Percentiles rank a stretch among this genome's conserved stretches.
phyloP scores from a whole-genome alignment of 2,888 invertebrate species.

The Pantelozetes paolii region DNA sequence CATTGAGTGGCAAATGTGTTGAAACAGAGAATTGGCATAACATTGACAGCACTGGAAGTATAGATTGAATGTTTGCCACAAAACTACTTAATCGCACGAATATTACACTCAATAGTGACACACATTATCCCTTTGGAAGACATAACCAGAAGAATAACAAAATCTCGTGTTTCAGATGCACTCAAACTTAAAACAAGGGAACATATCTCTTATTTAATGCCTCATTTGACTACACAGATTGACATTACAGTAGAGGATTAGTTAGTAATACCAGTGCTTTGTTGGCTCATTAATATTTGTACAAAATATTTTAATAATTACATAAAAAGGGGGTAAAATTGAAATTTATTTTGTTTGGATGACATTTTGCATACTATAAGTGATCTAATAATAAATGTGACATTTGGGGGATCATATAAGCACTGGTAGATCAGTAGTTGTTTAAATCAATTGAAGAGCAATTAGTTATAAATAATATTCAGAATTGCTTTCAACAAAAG shows the following conservation, averaged over 20 bases:
- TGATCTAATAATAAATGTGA: background rate
- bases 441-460: background rate
- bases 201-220: background rate
- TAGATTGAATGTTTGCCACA: background rate
- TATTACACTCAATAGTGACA: background rate
- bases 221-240: background rate
- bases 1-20: background rate
- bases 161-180: background rate
- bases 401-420: background rate
- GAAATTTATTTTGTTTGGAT: background rate
- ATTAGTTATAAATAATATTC: background rate
- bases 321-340: background rate
- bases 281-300: background rate
- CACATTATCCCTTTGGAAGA: background rate
- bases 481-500: background rate
- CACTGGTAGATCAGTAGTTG: background rate
- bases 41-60: background rate
- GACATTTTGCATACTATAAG: background rate
- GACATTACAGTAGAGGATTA: background rate
- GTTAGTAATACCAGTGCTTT: background rate
- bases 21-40: background rate
- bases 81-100: slow-evolving; percentile 17
- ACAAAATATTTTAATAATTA: background rate
- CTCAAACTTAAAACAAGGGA: background rate
- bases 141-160: background rate